phyloP scores from a whole-genome alignment of 2,113 vertebrate species.

The Carollia perspicillata region DNA sequence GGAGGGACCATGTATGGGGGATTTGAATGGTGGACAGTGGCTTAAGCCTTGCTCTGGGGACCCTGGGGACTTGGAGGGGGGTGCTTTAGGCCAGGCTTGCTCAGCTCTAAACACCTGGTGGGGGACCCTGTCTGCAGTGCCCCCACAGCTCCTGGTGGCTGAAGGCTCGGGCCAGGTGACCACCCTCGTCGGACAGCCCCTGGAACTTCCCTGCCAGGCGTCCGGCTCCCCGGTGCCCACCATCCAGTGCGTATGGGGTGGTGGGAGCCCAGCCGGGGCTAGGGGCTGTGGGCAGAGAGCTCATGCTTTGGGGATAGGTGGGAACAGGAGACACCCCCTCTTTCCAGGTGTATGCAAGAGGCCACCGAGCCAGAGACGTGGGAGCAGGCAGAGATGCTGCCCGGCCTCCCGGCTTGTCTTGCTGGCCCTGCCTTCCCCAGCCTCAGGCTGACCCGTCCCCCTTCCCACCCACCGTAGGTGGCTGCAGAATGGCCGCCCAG shows the following conservation, averaged over 20 bases:
- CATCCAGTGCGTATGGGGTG: conserved; percentile 77
- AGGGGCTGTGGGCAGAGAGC: not conserved
- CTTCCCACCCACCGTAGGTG: conserved; percentile 59
- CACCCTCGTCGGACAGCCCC: conserved; percentile 57
- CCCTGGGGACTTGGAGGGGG: not conserved
- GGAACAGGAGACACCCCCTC: not conserved
- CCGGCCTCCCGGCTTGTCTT: not conserved
- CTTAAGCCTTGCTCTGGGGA: not conserved
- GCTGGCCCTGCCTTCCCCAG: rapidly evolving
- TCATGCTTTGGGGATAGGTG: not conserved
- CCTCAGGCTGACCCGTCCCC: not conserved
- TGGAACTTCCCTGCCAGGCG: conserved; percentile 78
- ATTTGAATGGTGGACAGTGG: not conserved
- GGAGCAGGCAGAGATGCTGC: rapidly evolving
- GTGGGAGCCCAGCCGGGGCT: rapidly evolving
- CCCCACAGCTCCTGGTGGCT: conserved; percentile 77
- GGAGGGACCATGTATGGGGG: not conserved
- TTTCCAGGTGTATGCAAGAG: not conserved
- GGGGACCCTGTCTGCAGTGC: conserved; percentile 52
- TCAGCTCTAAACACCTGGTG: not conserved
- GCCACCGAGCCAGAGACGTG: rapidly evolving
- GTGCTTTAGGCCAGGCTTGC: not conserved
- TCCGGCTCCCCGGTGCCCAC: conserved; percentile 63
- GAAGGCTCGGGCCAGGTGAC: conserved; percentile 76
- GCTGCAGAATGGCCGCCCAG: conserved; percentile 74